Percentiles rank a stretch among this genome's conserved stretches.
Conservation (phyloP, 2,113 vertebrate genomes). For the Chaetura pelagica region DNA sequence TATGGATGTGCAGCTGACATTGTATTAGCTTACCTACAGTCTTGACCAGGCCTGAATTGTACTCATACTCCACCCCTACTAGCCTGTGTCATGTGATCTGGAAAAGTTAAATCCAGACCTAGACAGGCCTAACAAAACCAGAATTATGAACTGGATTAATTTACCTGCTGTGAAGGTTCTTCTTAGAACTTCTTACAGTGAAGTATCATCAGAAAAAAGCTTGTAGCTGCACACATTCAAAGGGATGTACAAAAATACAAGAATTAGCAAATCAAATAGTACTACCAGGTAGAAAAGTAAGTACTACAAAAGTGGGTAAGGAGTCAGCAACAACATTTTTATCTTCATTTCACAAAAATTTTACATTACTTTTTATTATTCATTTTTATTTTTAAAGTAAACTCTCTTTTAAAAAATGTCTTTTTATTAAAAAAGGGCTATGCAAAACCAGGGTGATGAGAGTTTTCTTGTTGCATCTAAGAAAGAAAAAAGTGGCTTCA, state of each 20-base stretch:
- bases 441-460: background rate
- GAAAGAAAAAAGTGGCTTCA: background rate
- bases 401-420: background rate
- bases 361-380: background rate
- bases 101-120: background rate
- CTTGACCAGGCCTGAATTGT: background rate
- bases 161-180: background rate
- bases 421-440: background rate
- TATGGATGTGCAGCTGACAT: background rate
- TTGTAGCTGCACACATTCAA: background rate
- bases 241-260: background rate
- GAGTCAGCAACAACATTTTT: background rate
- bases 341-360: background rate
- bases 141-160: background rate
- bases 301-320: background rate
- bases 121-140: background rate
- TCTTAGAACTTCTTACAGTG: background rate
- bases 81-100: background rate
- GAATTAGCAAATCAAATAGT: background rate
- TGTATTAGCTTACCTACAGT: background rate
- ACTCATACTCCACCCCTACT: background rate
- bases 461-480: background rate
- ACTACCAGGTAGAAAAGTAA: background rate
- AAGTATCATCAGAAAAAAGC: background rate
- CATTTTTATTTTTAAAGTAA: background rate